Percentiles rank a stretch among this genome's conserved stretches.
These are phyloP conservation scores for Heptranchias perlo DNA, from an alignment of 2,113 vertebrate genomes.

Conservation along the genomic window DNA sequence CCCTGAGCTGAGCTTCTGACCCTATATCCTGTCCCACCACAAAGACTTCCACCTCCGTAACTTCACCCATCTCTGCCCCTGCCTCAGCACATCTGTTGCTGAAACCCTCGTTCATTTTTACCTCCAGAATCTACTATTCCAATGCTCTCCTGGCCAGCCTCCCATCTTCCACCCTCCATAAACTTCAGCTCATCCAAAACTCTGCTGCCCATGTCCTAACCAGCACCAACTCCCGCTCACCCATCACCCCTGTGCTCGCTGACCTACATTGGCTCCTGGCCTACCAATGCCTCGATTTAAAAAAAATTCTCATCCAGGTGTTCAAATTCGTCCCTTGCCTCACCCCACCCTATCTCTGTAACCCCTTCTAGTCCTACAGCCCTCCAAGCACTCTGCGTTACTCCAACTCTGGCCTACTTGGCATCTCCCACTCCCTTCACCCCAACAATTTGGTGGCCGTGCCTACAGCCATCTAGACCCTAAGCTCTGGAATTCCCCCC, in stretches of 20 bases:
- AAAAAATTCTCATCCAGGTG: neutral
- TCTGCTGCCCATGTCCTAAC: neutral
- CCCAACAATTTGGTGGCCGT: neutral
- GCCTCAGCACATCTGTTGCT: neutral
- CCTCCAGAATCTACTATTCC: neutral
- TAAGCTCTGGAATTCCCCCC: no score
- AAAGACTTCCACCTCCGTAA: neutral
- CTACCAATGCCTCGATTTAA: neutral
- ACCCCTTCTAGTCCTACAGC: neutral
- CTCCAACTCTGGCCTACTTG: neutral
- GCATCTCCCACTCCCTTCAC: neutral
- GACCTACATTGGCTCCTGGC: neutral
- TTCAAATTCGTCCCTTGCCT: neutral
- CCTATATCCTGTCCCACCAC: no score
- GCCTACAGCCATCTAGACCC: no score
- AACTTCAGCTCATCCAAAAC: neutral
- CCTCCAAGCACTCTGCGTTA: neutral
- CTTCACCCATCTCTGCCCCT: neutral
- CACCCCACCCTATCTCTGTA: neutral
- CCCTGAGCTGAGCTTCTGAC: no score
- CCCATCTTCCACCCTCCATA: neutral
- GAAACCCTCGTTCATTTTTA: neutral
- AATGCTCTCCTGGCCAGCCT: neutral
- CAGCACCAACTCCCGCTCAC: neutral
- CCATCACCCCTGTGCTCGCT: neutral